Percentiles rank a stretch among this genome's conserved stretches.
phyloP scores from a whole-genome alignment of 2,888 invertebrate species.

The Cynaeus angustus region DNA sequence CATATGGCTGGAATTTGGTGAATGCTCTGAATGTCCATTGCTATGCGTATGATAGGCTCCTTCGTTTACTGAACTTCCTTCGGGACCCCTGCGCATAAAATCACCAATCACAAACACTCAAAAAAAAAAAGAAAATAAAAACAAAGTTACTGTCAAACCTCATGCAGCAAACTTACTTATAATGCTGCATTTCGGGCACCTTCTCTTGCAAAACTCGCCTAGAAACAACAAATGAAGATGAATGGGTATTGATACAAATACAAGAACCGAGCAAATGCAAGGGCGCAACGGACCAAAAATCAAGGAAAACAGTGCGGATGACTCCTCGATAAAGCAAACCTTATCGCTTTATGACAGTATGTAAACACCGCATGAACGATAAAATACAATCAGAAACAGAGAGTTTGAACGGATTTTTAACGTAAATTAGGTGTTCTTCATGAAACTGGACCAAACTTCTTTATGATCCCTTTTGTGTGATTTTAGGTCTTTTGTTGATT shows the following conservation, averaged over 20 bases:
- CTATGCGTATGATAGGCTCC: conserved; percentile 73
- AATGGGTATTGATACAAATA: conserved; percentile 48
- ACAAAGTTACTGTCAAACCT: conserved; percentile 36
- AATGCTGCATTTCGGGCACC: conserved; percentile 79
- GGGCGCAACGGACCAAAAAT: conserved; percentile 7
- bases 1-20: conserved; percentile 75
- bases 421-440: too few species aligned
- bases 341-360: too few species aligned
- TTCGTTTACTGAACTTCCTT: conserved; percentile 65
- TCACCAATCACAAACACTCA: conserved; percentile 33
- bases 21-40: conserved; percentile 80
- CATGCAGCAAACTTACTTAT: conserved; percentile 74
- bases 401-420: too few species aligned
- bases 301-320: background rate
- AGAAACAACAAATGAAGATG: conserved; percentile 70
- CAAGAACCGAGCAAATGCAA: conserved; percentile 9
- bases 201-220: conserved; percentile 79
- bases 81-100: conserved; percentile 61
- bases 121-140: background rate
- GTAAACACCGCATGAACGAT: too few species aligned
- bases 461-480: too few species aligned
- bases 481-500: conserved; percentile 3
- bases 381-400: too few species aligned
- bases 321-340: too few species aligned
- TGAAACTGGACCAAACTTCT: too few species aligned